A percentile compares a stretch with the other conserved stretches of the same genome.
phyloP scores from a whole-genome alignment of 2,888 invertebrate genomes.

The Phania funesta region DNA sequence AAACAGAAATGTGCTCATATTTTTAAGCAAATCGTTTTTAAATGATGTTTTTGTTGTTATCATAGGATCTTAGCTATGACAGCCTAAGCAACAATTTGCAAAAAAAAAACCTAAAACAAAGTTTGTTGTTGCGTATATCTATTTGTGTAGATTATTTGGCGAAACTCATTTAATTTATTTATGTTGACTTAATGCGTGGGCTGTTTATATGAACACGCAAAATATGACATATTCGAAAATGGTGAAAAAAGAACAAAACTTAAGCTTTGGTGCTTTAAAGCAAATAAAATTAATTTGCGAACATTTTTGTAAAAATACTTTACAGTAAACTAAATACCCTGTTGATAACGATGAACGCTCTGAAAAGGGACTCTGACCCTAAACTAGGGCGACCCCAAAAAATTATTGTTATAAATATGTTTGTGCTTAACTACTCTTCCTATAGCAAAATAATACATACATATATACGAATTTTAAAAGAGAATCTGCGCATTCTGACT shows the following conservation, averaged over 20 bases:
- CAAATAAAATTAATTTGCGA: too few species aligned
- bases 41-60: slow-evolving; percentile 6
- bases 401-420: too few species aligned
- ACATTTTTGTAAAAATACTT: too few species aligned
- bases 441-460: too few species aligned
- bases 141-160: too few species aligned
- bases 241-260: neutral
- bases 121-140: neutral
- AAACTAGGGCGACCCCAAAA: too few species aligned
- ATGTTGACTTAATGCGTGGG: slow-evolving; percentile 40
- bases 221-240: slow-evolving; percentile 9
- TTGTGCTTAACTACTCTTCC: too few species aligned
- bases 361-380: too few species aligned
- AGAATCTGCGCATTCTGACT: too few species aligned
- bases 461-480: too few species aligned
- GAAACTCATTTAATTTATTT: slow-evolving; percentile 36
- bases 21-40: neutral
- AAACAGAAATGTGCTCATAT: slow-evolving; percentile 9
- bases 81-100: slow-evolving; percentile 28
- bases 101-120: neutral
- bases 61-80: slow-evolving; percentile 19
- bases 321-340: too few species aligned
- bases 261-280: neutral
- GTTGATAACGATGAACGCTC: too few species aligned
- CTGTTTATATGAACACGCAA: slow-evolving; percentile 27